phyloP scores from a whole-genome alignment of 2,888 invertebrate species.

The Hypsopygia costalis region DNA sequence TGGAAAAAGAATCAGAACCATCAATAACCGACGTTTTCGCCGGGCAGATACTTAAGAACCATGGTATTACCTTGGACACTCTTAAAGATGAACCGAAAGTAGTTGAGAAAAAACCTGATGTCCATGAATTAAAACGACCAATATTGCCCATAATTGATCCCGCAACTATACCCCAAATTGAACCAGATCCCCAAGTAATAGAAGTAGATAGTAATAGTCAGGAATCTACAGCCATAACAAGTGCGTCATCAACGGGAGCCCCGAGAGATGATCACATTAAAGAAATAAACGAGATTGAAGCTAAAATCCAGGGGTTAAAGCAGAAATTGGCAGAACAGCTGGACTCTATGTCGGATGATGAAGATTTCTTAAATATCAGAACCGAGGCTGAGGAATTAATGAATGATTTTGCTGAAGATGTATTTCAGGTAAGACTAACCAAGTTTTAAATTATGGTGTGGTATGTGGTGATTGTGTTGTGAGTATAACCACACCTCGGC shows the following conservation, averaged over 20 bases:
- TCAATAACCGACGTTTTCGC: constrained; percentile 84
- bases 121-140: constrained; percentile 49
- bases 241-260: constrained; percentile 15
- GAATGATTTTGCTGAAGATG: constrained; percentile 75
- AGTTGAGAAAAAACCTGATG: constrained; percentile 40
- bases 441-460: too few species aligned
- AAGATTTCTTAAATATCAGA: constrained; percentile 83
- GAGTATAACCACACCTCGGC: too few species aligned
- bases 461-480: too few species aligned
- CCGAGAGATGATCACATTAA: constrained; percentile 54
- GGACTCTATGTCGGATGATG: constrained; percentile 82
- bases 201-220: constrained; percentile 43
- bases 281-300: constrained; percentile 79
- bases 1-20: constrained; percentile 70
- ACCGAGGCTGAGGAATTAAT: constrained; percentile 81
- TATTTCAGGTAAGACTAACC: constrained; percentile 64
- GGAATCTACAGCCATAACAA: constrained; percentile 17
- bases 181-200: constrained; percentile 16
- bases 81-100: constrained; percentile 43
- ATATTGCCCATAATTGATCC: constrained; percentile 70
- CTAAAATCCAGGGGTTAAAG: constrained; percentile 78
- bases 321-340: constrained; percentile 68
- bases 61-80: constrained; percentile 56
- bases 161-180: constrained; percentile 48
- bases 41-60: constrained; percentile 80